Percentiles rank a stretch among this genome's conserved stretches.
Conservation (phyloP, 1,140 invertebrate species). For the Aradophagus sp. region DNA sequence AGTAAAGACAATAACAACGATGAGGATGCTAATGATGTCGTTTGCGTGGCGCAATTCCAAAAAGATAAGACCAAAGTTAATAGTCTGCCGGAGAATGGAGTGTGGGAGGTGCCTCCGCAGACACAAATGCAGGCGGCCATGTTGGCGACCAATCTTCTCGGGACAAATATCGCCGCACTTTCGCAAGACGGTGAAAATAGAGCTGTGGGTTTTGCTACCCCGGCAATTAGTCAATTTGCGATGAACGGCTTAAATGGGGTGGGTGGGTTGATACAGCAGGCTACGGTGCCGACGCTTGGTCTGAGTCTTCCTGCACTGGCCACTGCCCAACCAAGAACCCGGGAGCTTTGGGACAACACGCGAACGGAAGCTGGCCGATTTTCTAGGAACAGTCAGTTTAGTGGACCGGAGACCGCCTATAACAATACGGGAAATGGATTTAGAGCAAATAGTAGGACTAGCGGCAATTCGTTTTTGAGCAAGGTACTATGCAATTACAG, state of each 20-base stretch:
- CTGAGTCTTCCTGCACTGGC: slow-evolving; percentile 16
- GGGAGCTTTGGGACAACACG: slow-evolving; percentile 62
- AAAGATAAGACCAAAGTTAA: slow-evolving; percentile 64
- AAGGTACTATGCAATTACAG: too few relatives aligned
- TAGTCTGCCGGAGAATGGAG: slow-evolving; percentile 63
- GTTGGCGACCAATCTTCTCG: slow-evolving; percentile 67
- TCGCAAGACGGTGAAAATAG: slow-evolving; percentile 60
- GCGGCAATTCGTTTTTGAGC: slow-evolving; percentile 60
- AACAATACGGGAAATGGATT: slow-evolving; percentile 40
- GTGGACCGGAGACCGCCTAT: slow-evolving; percentile 47
- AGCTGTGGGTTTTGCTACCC: slow-evolving; percentile 41
- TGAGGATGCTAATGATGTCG: slow-evolving; percentile 67
- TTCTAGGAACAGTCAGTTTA: slow-evolving; percentile 59
- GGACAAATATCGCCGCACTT: slow-evolving; percentile 63
- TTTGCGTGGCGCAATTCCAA: slow-evolving; percentile 70
- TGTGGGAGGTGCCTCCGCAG: slow-evolving; percentile 74
- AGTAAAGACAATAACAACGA: slow-evolving; percentile 68
- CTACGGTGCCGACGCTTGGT: slow-evolving; percentile 47
- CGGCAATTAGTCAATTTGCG: slow-evolving; percentile 62
- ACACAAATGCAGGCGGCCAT: slow-evolving; percentile 68
- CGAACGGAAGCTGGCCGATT: slow-evolving; percentile 57
- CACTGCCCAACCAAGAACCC: background rate
- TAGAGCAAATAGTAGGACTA: slow-evolving; percentile 31
- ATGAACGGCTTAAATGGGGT: slow-evolving; percentile 69
- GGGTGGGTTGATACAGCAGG: slow-evolving; percentile 56